Base-by-base conservation (phyloP, 1,140 invertebrate species). In the Antheraea pernyi region DNA sequence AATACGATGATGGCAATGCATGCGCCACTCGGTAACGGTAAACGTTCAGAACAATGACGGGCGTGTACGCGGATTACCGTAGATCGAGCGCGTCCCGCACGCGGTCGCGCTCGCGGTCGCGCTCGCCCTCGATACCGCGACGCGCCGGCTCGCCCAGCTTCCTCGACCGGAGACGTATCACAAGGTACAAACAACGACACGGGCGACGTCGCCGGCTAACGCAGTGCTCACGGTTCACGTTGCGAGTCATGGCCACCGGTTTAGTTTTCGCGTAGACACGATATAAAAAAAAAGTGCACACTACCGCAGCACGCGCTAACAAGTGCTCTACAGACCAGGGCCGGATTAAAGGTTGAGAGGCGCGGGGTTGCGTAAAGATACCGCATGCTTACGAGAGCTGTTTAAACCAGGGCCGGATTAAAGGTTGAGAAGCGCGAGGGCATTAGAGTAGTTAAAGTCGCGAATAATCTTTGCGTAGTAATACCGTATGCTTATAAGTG, bases 91-190 rank as follows among this genome's bases (percentile, higher is more conserved):
- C 65, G 76, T 80, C 88, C 71, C 93, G 95, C 76, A 95, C 95
- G 60, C 11, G 46, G 10, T 53, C 46, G 11, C 95, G 67, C 93
- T 95, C 93, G 66, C 93, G 95, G 75, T 96, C 95, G 58, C 94
- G 96, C 66, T 97, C 97, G 59, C 96, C 95, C 10, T 98, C 97
- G 30, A 98, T 98, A 90, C 97, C 97, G 30, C 93, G 97, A 61
- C 94, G 97, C 73, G 95, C 96, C 76, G 97, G 97, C 37, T 98
- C 97, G 59, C 98, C 98, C 1, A 98, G 97, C 85, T 98, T 98
- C 91, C 92, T 98, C 46, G 97, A 98, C 83, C 94, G 97, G 81
- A 94, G 98, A 65, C 94, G 97, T 72, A 98, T 98, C 75, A 98
- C 98, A 64, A 98, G 97, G 97, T 98, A 88, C 22, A 30, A 30